phyloP scores from a whole-genome alignment of 1,140 invertebrate species.

The Leptinotarsa texana region DNA sequence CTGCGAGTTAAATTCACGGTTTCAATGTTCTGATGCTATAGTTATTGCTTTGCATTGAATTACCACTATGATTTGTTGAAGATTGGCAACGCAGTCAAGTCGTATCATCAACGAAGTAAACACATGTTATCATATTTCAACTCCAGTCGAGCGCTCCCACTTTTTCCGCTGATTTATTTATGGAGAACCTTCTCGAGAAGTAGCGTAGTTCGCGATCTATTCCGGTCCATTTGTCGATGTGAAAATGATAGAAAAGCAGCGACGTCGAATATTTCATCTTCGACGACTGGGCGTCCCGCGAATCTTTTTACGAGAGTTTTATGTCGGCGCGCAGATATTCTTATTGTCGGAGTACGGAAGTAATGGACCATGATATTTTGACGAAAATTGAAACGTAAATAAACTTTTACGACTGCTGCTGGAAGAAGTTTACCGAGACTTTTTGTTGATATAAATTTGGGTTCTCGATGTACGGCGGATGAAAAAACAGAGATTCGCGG shows the following conservation, averaged over 20 bases:
- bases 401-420: constrained; percentile 46
- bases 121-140: neutral
- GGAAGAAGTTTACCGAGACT: constrained; percentile 22
- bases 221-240: constrained; percentile 45
- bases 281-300: constrained; percentile 35
- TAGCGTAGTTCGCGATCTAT: constrained; percentile 31
- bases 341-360: constrained; percentile 41
- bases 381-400: constrained; percentile 54
- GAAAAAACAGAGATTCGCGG: neutral
- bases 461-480: neutral
- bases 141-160: neutral
- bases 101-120: too few species aligned
- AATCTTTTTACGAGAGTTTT: constrained; percentile 46
- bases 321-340: constrained; percentile 45
- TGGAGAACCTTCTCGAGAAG: neutral
- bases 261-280: constrained; percentile 45
- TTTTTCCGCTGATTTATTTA: constrained; percentile 1
- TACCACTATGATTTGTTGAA: too few species aligned
- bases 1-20: too few species aligned
- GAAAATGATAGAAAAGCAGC: constrained; percentile 37
- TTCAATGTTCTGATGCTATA: too few species aligned
- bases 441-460: neutral
- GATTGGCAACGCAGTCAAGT: too few species aligned
- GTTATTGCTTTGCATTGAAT: too few species aligned
- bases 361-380: constrained; percentile 53